Conservation (phyloP, 2,797 vertebrate genomes). For the Epinephelus awoara region DNA sequence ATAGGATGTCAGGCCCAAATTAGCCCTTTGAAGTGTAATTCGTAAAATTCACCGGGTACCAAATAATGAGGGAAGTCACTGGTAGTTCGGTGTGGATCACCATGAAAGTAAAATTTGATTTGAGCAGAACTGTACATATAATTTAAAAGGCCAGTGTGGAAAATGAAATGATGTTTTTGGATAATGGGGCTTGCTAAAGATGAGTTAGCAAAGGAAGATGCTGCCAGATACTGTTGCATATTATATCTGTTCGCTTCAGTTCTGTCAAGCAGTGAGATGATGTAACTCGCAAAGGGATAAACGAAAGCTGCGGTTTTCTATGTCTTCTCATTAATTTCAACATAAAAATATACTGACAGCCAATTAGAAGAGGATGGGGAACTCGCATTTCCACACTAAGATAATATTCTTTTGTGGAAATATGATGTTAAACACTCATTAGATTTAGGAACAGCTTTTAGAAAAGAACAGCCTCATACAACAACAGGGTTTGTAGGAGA, state of each 20-base stretch:
- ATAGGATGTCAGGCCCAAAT: slow-evolving; percentile 63
- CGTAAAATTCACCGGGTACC: slow-evolving; percentile 34
- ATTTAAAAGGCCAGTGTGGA: slow-evolving; percentile 1
- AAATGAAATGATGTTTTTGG: slow-evolving; percentile 13
- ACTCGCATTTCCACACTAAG: not conserved
- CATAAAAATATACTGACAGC: not conserved
- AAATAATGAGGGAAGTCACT: slow-evolving; percentile 56
- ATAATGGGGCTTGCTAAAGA: not conserved
- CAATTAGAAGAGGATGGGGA: slow-evolving; percentile 5
- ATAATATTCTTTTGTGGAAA: not conserved
- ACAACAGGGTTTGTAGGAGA: not conserved
- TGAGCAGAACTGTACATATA: not conserved
- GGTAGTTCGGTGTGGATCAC: slow-evolving; percentile 24
- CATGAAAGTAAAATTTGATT: slow-evolving; percentile 29
- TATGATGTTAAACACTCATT: not conserved
- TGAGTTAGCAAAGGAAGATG: slow-evolving; percentile 4
- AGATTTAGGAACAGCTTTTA: not conserved
- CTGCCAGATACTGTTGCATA: slow-evolving; percentile 10
- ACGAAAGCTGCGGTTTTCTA: not conserved
- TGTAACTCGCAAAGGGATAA: slow-evolving; percentile 2
- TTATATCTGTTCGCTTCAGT: slow-evolving; percentile 7
- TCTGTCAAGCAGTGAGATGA: slow-evolving; percentile 8
- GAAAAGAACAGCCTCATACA: not conserved
- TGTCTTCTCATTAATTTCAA: slow-evolving; percentile 13
- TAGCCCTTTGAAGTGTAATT: slow-evolving; percentile 67